Evolutionary conservation across 92 coral and sea anemone species (phyloP).

Genomic region (Palythoa heliodiscus): DNA sequence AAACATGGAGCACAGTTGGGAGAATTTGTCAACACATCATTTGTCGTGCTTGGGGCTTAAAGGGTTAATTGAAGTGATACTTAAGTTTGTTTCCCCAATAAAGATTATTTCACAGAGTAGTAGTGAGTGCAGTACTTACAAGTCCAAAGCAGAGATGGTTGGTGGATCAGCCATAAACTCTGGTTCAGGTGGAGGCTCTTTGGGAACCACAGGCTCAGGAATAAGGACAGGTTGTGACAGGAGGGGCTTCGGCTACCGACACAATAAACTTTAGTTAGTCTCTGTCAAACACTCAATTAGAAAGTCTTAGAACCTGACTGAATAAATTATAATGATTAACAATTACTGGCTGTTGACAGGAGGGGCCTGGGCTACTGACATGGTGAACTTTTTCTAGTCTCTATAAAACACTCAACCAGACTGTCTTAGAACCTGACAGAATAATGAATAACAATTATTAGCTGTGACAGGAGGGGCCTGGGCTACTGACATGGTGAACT

Average conservation of each 20-base stretch:
- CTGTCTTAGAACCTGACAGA: too few relatives aligned
- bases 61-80: too few relatives aligned
- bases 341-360: too few relatives aligned
- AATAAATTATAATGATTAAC: too few relatives aligned
- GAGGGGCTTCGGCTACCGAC: constrained; percentile 80
- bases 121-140: constrained; percentile 61
- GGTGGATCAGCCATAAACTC: constrained; percentile 97
- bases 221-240: constrained; percentile 81
- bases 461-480: constrained; percentile 85
- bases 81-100: too few relatives aligned
- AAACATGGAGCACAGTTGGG: too few relatives aligned
- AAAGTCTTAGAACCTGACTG: too few relatives aligned
- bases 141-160: constrained; percentile 88
- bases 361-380: background rate
- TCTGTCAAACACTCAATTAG: background rate
- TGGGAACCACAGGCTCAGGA: constrained; percentile 80
- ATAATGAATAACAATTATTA: background rate
- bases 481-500: constrained; percentile 50
- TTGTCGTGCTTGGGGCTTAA: too few relatives aligned
- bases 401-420: too few relatives aligned
- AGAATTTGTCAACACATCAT: too few relatives aligned
- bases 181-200: constrained; percentile 97
- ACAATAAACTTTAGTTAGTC: background rate
- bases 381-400: too few relatives aligned
- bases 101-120: too few relatives aligned